Base-by-base conservation (phyloP, 2,113 vertebrate genomes). In the Phaethon lepturus region DNA sequence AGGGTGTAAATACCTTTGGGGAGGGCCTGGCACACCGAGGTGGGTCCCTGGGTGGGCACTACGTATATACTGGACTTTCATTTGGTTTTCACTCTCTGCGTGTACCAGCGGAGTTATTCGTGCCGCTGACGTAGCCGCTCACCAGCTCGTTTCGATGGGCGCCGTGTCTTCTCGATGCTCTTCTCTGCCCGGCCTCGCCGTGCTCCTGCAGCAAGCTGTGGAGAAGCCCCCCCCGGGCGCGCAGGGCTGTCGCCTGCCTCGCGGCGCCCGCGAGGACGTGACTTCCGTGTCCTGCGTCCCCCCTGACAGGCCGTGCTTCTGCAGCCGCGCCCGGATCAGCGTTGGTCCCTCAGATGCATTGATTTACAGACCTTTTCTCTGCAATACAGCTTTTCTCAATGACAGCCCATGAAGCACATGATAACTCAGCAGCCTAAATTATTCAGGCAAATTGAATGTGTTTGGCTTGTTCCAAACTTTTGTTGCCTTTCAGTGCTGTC, bases 361-460 rank as follows among this genome's bases (percentile, higher is more conserved):
- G 96, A 95, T 95, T 97, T 77, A 53, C 93, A 93, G 95, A 76
- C 79, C 81, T 90, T 72, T 89, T 47, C 87, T 90, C 76, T 86
- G 85, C 93, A 81, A 9, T 56, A 33, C 77, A 92, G 89, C 68
- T 84, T 75, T 58, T 90, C 93, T 88, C 23, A 3, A 75, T 94
- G 93, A 94, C 88, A 93, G 90, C 47, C 93, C 58, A 20, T 50
- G 90, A 92, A 60, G 86, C 85, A 49, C 89, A 55, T 89, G 90
- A 91, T 96, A 96, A 91, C 95, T 95, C 93, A 96, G 93, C 95
- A 95, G 86, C 84, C 88, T 94, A 67, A 92, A 95, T 93, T 92
- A 94, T 91, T 97, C 90, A 93, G 68, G 77, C 76, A 96, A 95
- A 97, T 97, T 91, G 90, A 95, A 75, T 81, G 84, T 77, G 79